A percentile compares a stretch with the other conserved stretches of the same genome.
phyloP scores from a whole-genome alignment of 2,113 vertebrate genomes.

The Tretioscincus oriximinensis region DNA sequence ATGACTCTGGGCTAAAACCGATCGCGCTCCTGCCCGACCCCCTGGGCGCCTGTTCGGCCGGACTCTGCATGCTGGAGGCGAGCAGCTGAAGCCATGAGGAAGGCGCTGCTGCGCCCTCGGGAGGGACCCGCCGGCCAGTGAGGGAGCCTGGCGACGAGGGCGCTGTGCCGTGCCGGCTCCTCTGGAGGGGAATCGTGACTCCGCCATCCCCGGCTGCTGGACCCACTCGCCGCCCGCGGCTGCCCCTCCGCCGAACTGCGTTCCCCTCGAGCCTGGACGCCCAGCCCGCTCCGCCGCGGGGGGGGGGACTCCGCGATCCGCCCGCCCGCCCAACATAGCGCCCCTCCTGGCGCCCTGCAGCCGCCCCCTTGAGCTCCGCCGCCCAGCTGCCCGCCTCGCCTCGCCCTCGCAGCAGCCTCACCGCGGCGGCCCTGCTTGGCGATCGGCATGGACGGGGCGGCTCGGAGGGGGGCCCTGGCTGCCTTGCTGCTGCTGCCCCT shows the following conservation, averaged over 20 bases:
- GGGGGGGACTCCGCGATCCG: conserved; percentile 46
- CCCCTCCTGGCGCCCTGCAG: not conserved
- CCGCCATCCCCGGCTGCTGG: not conserved
- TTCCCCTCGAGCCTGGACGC: conserved; percentile 8
- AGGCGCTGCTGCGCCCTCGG: conserved; percentile 53
- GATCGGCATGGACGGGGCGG: conserved; percentile 72
- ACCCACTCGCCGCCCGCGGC: not conserved
- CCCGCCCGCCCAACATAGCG: conserved; percentile 58
- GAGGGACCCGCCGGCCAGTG: conserved; percentile 56
- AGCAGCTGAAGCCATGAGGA: conserved; percentile 55
- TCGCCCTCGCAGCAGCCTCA: conserved; percentile 4
- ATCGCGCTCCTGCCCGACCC: not conserved
- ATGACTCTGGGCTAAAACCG: conserved; percentile 51
- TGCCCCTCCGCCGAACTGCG: conserved; percentile 38
- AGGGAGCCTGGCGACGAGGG: conserved; percentile 41
- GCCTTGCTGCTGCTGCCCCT: conserved; percentile 29
- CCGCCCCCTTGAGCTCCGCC: conserved; percentile 32
- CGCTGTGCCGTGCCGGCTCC: conserved; percentile 14
- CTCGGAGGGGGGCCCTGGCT: conserved; percentile 68
- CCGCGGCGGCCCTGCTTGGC: conserved; percentile 43
- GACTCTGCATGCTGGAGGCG: conserved; percentile 57
- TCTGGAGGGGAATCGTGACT: conserved; percentile 10
- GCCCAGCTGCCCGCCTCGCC: conserved; percentile 22
- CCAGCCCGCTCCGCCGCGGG: not conserved
- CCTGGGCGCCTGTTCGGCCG: conserved; percentile 58